Conservation (phyloP, 37 sponge, comb jelly and placozoan genomes). For the Spongia lamella region DNA sequence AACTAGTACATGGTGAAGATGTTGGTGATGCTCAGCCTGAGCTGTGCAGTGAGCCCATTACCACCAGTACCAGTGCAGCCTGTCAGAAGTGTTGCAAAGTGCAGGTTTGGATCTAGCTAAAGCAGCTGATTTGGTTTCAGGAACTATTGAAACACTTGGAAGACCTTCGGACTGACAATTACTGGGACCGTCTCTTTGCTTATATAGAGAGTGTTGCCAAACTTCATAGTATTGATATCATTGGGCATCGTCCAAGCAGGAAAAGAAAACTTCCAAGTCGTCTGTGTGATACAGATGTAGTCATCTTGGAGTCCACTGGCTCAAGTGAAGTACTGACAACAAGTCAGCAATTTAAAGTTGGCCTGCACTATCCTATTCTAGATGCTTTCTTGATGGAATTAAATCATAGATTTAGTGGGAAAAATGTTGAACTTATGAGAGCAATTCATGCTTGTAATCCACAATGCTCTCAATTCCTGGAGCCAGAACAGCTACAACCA, state of each 20-base stretch:
- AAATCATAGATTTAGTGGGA: constrained; percentile 13
- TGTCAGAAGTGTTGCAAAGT: constrained; percentile 1
- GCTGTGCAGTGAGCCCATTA: no score
- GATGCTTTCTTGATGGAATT: constrained; percentile 24
- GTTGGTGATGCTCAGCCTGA: no score
- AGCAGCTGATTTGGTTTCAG: constrained; percentile 27
- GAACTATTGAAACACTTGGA: constrained; percentile 11
- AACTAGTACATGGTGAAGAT: no score
- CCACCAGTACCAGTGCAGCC: neutral
- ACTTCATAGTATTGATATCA: neutral
- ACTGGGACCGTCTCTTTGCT: constrained; percentile 21
- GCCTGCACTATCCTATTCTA: constrained; percentile 18
- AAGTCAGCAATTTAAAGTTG: constrained; percentile 22
- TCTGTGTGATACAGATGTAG: constrained; percentile 1
- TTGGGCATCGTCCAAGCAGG: constrained; percentile 9
- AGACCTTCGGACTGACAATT: constrained; percentile 13
- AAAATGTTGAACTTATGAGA: constrained; percentile 32
- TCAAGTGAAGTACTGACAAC: constrained; percentile 21
- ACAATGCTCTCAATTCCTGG: constrained; percentile 10
- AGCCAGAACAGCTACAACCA: constrained; percentile 16
- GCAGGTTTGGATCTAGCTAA: constrained; percentile 13
- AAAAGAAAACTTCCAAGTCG: constrained; percentile 7
- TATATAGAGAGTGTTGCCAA: constrained; percentile 31
- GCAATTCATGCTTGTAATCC: constrained; percentile 34
- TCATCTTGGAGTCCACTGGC: constrained; percentile 23